Base-by-base conservation (phyloP, 2,113 vertebrate species). In the Oreochromis aureus region DNA sequence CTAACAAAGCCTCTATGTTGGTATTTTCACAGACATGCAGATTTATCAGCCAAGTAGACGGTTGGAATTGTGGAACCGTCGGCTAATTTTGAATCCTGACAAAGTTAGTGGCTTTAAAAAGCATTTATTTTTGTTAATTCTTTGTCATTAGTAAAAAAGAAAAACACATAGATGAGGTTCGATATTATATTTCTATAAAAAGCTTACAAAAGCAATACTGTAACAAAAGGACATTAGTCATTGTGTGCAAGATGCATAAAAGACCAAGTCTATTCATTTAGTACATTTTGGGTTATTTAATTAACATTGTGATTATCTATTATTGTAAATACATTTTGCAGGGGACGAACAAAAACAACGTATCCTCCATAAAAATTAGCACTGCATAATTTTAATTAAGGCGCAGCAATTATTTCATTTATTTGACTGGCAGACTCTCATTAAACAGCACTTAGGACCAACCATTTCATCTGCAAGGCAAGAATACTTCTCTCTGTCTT, bases 371-470 rank as follows among this genome's bases (percentile, higher is more conserved):
- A 81, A 89, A 53, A 92, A 93, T 89, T 63, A 90, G 89, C 92
- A 86, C 86, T 88, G 87, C 91, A 91, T 92, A 41, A 80, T 92
- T 86, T 85, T 87, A 92, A 95, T 93, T 94, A 91, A 90, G 76
- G 39, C 7, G 3, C 3, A 82, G 91, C 78, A 89, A 93, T 93
- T 91, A 91, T 92, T 92, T 87, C 48, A 90, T 93, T 89, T 56
- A 51, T 91, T 87, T 92, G 91, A 94, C 79, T 88, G 91, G 71
- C 91, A 90, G 89, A 44, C 46, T 87, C 88, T 93, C 89, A 93
- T 95, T 95, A 95, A 94, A 92, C 80, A 80, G 87, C 88, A 92
- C 89, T 95, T 90, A 90, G 82, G 81, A 82, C 7, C 59, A 86
- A 91, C 76, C 84, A 85, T 93, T 89, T 87, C 34, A 87, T 92